Evolutionary conservation across 2,797 vertebrate genomes (phyloP).

Genomic region (Anguilla obscura): DNA sequence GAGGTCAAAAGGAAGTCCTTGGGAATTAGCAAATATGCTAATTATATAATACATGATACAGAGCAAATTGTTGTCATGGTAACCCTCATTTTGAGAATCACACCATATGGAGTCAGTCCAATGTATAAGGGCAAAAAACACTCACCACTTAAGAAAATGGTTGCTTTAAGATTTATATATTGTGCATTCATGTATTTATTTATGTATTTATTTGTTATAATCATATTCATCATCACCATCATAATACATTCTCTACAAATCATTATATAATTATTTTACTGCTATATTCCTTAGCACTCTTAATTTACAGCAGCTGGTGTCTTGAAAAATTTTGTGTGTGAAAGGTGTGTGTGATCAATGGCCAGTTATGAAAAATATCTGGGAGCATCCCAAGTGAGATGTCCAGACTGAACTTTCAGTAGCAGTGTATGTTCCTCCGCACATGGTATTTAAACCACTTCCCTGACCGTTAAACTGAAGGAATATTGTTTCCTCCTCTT

Average conservation of each 20-base stretch:
- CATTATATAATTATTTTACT: not conserved
- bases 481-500: not conserved
- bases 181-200: not conserved
- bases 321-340: not conserved
- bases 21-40: not conserved
- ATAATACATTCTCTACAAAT: not conserved
- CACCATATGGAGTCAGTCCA: conserved; percentile 10
- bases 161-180: not conserved
- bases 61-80: conserved; percentile 32
- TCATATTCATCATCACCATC: not conserved
- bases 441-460: not conserved
- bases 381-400: not conserved
- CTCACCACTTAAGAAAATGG: not conserved
- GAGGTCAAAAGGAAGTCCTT: conserved; percentile 14
- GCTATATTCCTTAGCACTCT: not conserved
- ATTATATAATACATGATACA: conserved; percentile 6
- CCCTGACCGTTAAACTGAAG: not conserved
- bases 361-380: not conserved
- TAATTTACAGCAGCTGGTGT: not conserved
- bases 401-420: not conserved
- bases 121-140: not conserved
- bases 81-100: conserved; percentile 36
- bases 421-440: not conserved
- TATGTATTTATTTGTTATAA: not conserved
- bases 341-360: not conserved